These are phyloP conservation scores for Platalea minor DNA, from an alignment of 2,797 vertebrate species.

Conservation along the genomic window DNA sequence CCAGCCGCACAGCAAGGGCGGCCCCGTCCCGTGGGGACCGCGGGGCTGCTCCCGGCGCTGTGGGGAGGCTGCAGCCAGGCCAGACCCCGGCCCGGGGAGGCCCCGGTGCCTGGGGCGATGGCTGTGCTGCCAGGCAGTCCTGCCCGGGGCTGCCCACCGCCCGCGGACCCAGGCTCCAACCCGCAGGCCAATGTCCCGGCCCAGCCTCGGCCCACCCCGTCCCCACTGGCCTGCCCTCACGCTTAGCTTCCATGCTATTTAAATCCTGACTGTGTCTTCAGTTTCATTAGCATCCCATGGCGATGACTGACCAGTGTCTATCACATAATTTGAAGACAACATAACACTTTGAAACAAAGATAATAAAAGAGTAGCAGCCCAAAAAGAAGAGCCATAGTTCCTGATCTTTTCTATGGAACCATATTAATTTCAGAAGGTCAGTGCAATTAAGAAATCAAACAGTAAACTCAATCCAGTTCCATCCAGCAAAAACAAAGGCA, in stretches of 20 bases:
- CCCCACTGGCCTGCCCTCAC: neutral
- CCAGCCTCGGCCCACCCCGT: neutral
- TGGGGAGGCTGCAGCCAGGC: no score
- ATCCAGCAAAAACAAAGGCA: neutral
- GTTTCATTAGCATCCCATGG: neutral
- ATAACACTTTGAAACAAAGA: neutral
- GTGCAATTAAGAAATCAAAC: neutral
- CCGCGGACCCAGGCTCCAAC: neutral
- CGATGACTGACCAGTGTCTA: neutral
- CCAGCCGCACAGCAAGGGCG: accelerated
- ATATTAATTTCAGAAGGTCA: neutral
- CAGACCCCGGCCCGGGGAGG: neutral
- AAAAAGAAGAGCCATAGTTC: neutral
- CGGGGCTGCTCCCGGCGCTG: no score
- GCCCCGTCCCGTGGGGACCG: accelerated
- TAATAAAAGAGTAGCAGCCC: neutral
- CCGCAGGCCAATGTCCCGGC: no score
- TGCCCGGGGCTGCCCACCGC: accelerated
- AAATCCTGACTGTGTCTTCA: neutral
- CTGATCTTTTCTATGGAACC: neutral
- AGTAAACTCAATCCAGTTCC: neutral
- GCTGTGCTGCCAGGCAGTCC: neutral
- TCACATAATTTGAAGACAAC: neutral
- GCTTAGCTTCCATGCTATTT: neutral
- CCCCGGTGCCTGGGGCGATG: neutral